Percentiles rank a stretch among this genome's conserved stretches.
phyloP scores from a whole-genome alignment of 2,113 vertebrate species.

The Sinosuthora webbiana region DNA sequence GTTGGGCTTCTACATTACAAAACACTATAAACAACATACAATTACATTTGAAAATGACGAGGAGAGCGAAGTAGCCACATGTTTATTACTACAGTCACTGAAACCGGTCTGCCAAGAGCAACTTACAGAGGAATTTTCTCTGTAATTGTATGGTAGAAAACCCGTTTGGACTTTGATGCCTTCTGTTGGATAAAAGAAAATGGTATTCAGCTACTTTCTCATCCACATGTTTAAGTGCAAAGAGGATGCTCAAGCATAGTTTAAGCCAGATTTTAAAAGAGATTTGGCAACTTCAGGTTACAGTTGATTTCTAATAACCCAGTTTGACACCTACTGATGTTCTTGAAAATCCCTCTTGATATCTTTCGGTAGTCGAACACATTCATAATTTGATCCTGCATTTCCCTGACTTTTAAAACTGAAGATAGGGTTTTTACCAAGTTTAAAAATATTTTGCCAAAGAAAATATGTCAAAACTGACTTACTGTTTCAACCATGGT shows the following conservation, averaged over 20 bases:
- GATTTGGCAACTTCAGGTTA: neutral
- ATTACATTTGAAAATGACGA: neutral
- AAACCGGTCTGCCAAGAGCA: neutral
- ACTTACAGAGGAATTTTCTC: neutral
- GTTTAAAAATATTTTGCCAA: neutral
- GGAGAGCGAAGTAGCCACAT: neutral
- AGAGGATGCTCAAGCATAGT: neutral
- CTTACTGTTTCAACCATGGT: neutral
- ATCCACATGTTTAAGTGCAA: neutral
- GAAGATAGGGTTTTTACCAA: neutral
- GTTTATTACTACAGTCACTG: neutral
- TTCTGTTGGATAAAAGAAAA: neutral
- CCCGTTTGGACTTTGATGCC: neutral
- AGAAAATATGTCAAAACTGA: neutral
- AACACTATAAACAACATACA: neutral
- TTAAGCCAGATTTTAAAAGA: neutral
- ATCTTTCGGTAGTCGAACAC: neutral
- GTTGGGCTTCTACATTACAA: neutral
- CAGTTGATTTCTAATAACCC: neutral
- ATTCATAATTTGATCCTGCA: neutral
- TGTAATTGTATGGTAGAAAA: neutral
- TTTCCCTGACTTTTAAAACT: neutral
- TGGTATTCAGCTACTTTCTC: neutral
- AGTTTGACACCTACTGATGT: neutral
- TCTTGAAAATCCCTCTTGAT: neutral